Conservation (phyloP, 2,888 invertebrate genomes). For the Chromoteleia sp. region DNA sequence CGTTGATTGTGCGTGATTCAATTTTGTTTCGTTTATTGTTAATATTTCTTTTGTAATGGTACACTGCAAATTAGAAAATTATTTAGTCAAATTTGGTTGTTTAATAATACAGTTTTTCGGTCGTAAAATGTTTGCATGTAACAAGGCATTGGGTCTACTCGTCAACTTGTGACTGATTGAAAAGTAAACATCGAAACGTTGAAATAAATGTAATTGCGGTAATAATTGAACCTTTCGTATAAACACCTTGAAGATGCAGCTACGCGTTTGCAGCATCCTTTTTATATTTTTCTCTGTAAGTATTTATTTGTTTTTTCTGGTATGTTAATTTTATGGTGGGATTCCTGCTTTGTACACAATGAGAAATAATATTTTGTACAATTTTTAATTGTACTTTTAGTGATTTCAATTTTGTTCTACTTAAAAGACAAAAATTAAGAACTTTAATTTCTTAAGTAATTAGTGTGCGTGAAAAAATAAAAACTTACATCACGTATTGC, state of each 20-base stretch:
- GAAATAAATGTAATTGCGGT: slow-evolving; percentile 28
- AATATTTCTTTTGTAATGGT: background rate
- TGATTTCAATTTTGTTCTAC: too few relatives aligned
- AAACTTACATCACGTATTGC: too few relatives aligned
- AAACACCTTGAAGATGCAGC: slow-evolving; percentile 46
- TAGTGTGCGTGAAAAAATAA: too few relatives aligned
- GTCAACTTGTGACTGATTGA: slow-evolving; percentile 5
- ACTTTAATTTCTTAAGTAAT: too few relatives aligned
- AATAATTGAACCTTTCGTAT: slow-evolving; percentile 9
- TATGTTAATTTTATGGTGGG: background rate
- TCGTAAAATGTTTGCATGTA: slow-evolving; percentile 8
- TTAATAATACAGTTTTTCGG: background rate
- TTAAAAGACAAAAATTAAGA: too few relatives aligned
- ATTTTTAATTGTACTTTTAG: too few relatives aligned
- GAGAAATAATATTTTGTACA: too few relatives aligned
- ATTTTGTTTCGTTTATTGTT: background rate
- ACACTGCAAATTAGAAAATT: too few relatives aligned
- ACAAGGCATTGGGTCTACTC: background rate
- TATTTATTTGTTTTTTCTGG: background rate
- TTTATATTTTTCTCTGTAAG: slow-evolving; percentile 37
- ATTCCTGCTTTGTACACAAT: too few relatives aligned
- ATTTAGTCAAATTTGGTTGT: background rate
- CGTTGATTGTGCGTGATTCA: background rate
- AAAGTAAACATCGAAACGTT: slow-evolving; percentile 19
- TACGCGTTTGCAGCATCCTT: slow-evolving; percentile 8